A percentile compares a stretch with the other conserved stretches of the same genome.
Evolutionary conservation across 2,797 vertebrate species (phyloP).

Genomic region (Danio kyathit): DNA sequence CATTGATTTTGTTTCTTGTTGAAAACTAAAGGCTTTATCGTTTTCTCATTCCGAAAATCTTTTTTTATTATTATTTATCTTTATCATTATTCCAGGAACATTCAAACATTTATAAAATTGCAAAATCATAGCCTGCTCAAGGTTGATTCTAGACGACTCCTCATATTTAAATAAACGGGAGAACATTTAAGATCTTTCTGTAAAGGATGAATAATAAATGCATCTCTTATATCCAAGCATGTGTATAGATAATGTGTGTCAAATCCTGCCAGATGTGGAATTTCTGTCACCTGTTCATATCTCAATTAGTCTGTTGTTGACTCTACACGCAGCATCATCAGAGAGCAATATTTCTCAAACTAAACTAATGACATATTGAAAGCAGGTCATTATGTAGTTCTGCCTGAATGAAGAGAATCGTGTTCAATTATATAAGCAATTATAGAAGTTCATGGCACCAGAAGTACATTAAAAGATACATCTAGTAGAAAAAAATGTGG

Average conservation of each 20-base stretch:
- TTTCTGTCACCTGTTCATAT: conserved; percentile 31
- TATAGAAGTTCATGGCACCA: not conserved
- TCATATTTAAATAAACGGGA: not conserved
- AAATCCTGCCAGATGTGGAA: conserved; percentile 47
- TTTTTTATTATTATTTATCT: too few relatives aligned
- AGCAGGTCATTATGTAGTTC: conserved; percentile 20
- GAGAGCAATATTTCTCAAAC: conserved; percentile 36
- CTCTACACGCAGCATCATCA: conserved; percentile 8
- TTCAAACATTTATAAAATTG: conserved; percentile 19
- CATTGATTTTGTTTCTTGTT: conserved; percentile 48
- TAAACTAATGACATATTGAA: conserved; percentile 43
- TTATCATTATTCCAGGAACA: conserved; percentile 12
- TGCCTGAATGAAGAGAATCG: conserved; percentile 21
- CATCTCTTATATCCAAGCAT: not conserved
- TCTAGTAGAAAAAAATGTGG: not conserved
- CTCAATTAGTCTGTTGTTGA: conserved; percentile 16
- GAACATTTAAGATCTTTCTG: conserved; percentile 5
- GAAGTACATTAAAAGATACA: not conserved
- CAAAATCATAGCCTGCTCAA: conserved; percentile 8
- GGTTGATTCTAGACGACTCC: not conserved
- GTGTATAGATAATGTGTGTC: conserved; percentile 26
- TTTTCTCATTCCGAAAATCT: not conserved
- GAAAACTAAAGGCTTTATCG: conserved; percentile 22
- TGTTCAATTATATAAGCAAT: conserved; percentile 14
- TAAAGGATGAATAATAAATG: conserved; percentile 13